A percentile compares a stretch with the other conserved stretches of the same genome.
Conservation (phyloP, 2,797 vertebrate genomes). For the Alosa sapidissima region DNA sequence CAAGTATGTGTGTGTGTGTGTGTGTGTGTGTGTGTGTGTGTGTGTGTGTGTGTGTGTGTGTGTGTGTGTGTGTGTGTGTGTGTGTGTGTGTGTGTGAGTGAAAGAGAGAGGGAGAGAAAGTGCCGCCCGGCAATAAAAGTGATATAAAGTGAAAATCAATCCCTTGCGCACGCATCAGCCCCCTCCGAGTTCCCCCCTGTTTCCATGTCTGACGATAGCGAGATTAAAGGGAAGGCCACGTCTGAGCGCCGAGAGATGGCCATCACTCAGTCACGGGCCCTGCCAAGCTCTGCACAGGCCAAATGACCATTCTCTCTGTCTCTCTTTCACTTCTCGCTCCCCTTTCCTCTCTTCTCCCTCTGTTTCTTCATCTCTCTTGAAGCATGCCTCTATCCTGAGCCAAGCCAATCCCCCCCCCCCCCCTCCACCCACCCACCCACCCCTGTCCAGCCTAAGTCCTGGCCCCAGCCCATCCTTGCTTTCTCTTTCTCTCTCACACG, state of each 20-base stretch:
- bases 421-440: neutral
- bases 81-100: constrained; percentile 27
- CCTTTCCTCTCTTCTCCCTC: constrained; percentile 32
- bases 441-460: neutral
- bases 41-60: constrained; percentile 18
- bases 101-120: constrained; percentile 36
- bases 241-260: constrained; percentile 60
- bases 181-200: constrained; percentile 48
- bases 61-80: constrained; percentile 29
- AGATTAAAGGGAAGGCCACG: constrained; percentile 67
- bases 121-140: constrained; percentile 62
- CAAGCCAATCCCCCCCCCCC: neutral
- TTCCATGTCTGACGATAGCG: constrained; percentile 65
- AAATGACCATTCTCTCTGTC: constrained; percentile 38
- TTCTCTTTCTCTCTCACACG: constrained; percentile 14
- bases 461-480: neutral
- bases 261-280: constrained; percentile 65
- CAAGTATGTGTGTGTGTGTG: constrained; percentile 1
- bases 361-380: constrained; percentile 58
- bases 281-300: constrained; percentile 59
- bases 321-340: constrained; percentile 50
- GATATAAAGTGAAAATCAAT: constrained; percentile 67
- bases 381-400: constrained; percentile 56
- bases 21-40: constrained; percentile 23
- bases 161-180: constrained; percentile 55